Conservation (phyloP, 2,888 invertebrate genomes). For the Hyposoter dolosus region DNA sequence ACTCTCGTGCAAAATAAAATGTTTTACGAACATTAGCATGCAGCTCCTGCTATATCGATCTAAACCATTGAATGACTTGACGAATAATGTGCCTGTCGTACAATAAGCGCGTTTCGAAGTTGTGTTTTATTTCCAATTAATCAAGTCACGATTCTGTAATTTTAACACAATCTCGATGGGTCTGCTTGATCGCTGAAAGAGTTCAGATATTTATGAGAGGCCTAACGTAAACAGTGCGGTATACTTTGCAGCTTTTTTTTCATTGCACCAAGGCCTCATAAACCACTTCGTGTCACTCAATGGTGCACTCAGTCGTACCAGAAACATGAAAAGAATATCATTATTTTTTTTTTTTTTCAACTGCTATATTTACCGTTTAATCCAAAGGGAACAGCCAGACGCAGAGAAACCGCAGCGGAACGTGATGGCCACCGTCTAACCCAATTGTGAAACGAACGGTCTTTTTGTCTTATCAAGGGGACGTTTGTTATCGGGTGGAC, state of each 20-base stretch:
- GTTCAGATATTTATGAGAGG: conserved; percentile 8
- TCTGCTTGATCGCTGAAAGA: conserved; percentile 14
- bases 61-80: background rate
- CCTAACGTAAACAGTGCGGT: background rate
- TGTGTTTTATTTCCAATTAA: conserved; percentile 22
- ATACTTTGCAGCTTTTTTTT: background rate
- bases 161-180: conserved; percentile 40
- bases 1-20: conserved; percentile 3
- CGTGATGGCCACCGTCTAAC: background rate
- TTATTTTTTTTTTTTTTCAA: background rate
- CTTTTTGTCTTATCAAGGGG: conserved; percentile 56
- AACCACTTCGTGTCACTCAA: conserved; percentile 23
- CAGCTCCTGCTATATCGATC: background rate
- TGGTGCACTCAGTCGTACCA: background rate
- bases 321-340: background rate
- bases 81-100: conserved; percentile 1
- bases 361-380: conserved; percentile 1
- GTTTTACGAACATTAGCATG: conserved; percentile 16
- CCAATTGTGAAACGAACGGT: conserved; percentile 31
- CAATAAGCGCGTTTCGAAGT: background rate
- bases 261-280: background rate
- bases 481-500: conserved; percentile 57
- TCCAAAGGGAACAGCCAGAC: background rate
- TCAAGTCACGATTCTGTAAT: conserved; percentile 37
- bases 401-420: conserved; percentile 24